These are phyloP conservation scores for Poeciliopsis gracilis DNA, from an alignment of 2,797 vertebrate species.

Conservation along the genomic window DNA sequence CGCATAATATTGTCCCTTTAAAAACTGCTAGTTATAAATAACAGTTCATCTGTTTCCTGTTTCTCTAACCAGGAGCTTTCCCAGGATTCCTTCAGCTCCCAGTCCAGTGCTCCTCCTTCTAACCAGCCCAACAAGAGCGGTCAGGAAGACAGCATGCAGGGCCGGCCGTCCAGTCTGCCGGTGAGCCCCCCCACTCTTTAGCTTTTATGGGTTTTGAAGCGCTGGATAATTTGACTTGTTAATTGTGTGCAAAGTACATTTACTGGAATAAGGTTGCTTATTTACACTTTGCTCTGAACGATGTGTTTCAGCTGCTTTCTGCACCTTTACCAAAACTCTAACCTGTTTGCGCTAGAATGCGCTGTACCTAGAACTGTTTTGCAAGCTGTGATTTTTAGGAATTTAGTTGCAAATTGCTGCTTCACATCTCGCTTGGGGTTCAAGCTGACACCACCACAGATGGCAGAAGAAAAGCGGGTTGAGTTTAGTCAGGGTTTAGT, in stretches of 20 bases:
- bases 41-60: constrained; percentile 12
- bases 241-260: neutral
- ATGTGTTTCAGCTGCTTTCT: neutral
- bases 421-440: neutral
- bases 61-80: constrained; percentile 88
- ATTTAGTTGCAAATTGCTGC: neutral
- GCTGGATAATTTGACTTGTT: neutral
- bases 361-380: neutral
- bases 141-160: constrained; percentile 95
- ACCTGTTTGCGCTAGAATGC: neutral
- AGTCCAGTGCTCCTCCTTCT: constrained; percentile 89
- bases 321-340: neutral
- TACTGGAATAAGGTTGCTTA: neutral
- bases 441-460: neutral
- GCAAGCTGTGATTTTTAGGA: neutral
- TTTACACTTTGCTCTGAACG: neutral
- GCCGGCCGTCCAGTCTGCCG: constrained; percentile 95
- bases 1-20: neutral
- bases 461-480: neutral
- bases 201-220: neutral
- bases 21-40: neutral
- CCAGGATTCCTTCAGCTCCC: constrained; percentile 98
- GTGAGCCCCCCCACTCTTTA: constrained; percentile 79
- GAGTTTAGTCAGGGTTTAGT: neutral
- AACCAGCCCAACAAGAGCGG: constrained; percentile 93